phyloP scores from a whole-genome alignment of 2,113 vertebrate genomes.

The Engystomops pustulosus region DNA sequence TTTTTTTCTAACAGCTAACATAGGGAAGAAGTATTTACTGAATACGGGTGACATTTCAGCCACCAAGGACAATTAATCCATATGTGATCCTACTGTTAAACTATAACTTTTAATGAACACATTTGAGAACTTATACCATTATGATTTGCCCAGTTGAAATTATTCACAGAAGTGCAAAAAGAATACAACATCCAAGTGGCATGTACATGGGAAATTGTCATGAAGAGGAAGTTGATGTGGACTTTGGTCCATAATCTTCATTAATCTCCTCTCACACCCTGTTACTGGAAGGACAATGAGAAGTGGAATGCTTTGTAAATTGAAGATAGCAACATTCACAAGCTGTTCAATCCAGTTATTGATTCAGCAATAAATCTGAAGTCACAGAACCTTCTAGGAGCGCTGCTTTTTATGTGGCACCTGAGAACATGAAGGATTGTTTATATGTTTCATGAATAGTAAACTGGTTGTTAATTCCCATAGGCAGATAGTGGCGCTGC shows the following conservation, averaged over 20 bases:
- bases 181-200: no score
- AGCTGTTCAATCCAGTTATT: neutral
- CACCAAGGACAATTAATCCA: no score
- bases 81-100: no score
- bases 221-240: neutral
- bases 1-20: no score
- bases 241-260: conserved; percentile 25
- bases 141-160: no score
- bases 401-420: neutral
- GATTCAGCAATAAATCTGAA: neutral
- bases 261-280: neutral
- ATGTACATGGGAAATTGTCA: neutral
- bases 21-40: no score
- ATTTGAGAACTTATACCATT: no score
- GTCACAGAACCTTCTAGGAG: neutral
- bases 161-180: neutral
- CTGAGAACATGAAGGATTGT: neutral
- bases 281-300: neutral
- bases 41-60: no score
- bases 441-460: neutral
- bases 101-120: no score
- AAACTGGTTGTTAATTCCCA: neutral
- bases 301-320: neutral
- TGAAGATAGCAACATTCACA: neutral
- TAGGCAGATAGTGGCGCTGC: neutral